These are phyloP conservation scores for Microplitis manilae DNA, from an alignment of 2,888 invertebrate species.

Conservation along the genomic window DNA sequence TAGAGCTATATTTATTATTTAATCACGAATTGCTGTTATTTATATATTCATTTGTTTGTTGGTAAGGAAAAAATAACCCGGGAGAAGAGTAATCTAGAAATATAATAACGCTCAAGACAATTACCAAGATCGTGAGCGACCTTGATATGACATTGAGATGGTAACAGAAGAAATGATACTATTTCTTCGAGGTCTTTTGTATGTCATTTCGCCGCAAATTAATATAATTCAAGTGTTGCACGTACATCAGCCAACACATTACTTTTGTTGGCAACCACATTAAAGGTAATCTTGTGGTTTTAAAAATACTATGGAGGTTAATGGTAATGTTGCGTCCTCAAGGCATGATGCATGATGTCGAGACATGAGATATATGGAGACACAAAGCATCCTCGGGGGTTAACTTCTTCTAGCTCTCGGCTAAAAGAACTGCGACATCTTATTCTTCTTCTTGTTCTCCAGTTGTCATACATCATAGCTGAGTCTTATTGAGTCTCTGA, in stretches of 20 bases:
- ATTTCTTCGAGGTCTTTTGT: slow-evolving; percentile 9
- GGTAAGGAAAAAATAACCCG: neutral
- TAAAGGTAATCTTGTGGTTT: slow-evolving; percentile 29
- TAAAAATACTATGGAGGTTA: slow-evolving; percentile 12
- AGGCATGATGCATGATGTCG: slow-evolving; percentile 2
- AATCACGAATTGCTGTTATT: neutral
- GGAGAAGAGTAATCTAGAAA: neutral
- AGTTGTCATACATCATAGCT: neutral
- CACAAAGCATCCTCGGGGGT: neutral
- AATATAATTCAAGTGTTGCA: slow-evolving; percentile 21
- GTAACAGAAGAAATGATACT: slow-evolving; percentile 28
- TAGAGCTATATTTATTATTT: neutral
- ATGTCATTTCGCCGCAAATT: slow-evolving; percentile 9
- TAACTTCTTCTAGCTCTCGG: neutral
- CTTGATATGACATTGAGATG: slow-evolving; percentile 30
- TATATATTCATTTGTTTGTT: neutral
- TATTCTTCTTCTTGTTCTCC: neutral
- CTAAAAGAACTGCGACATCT: neutral
- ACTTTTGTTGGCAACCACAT: slow-evolving; percentile 20
- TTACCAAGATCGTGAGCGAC: slow-evolving; percentile 19
- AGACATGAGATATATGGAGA: neutral
- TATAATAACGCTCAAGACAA: neutral
- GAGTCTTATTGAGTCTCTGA: neutral
- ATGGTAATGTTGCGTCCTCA: slow-evolving; percentile 22
- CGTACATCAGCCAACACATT: neutral